Conservation (phyloP, 2,888 invertebrate genomes). For the Pachliopta kotzebuea region DNA sequence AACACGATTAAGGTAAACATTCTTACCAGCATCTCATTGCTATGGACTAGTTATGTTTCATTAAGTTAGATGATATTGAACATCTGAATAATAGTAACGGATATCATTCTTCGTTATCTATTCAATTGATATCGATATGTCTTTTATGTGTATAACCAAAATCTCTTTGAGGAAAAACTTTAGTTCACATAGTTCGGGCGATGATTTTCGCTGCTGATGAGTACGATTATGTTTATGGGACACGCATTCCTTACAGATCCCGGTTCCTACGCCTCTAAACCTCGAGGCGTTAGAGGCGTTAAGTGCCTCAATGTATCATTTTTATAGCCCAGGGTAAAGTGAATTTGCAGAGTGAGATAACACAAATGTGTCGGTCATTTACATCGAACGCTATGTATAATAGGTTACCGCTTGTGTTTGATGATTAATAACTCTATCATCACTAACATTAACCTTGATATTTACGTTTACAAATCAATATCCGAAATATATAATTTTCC, state of each 20-base stretch:
- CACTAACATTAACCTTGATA: too few species aligned
- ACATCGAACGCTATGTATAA: conserved; percentile 47
- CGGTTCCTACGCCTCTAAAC: conserved; percentile 38
- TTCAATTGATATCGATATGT: background rate
- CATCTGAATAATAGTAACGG: too few species aligned
- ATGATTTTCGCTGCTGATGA: conserved; percentile 50
- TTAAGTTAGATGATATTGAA: too few species aligned
- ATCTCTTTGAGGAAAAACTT: conserved; percentile 16
- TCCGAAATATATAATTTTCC: too few species aligned
- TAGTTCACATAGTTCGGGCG: conserved; percentile 16
- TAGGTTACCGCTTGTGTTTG: conserved; percentile 31
- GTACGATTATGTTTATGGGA: conserved; percentile 69
- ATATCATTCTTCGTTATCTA: too few species aligned
- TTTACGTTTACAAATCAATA: too few species aligned
- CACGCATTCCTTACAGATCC: conserved; percentile 50
- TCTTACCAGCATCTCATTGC: too few species aligned
- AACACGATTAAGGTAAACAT: too few species aligned
- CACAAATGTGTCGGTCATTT: conserved; percentile 69
- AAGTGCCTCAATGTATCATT: conserved; percentile 43
- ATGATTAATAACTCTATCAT: conserved; percentile 19
- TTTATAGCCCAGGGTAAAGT: conserved; percentile 72
- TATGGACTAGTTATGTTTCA: too few species aligned
- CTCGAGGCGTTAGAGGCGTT: conserved; percentile 56
- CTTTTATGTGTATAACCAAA: background rate
- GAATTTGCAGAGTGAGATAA: conserved; percentile 74